Percentiles rank a stretch among this genome's conserved stretches.
phyloP scores from a whole-genome alignment of 2,888 invertebrate genomes.

The Ditula angustiorana region DNA sequence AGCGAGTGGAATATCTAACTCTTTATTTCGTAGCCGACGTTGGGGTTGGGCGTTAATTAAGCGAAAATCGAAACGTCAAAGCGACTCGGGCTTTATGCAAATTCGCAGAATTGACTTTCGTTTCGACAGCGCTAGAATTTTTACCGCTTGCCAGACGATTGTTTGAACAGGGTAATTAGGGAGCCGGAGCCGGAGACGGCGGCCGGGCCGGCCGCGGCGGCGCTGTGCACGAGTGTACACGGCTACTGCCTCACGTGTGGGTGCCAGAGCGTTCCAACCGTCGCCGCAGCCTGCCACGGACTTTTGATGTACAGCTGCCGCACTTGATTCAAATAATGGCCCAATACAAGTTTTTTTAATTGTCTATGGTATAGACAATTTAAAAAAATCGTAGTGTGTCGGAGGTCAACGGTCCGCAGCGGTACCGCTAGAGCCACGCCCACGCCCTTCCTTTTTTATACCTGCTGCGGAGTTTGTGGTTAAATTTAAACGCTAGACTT shows the following conservation, averaged over 20 bases:
- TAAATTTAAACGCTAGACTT: no score
- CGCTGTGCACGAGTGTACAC: background rate
- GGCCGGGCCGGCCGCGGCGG: slow-evolving; percentile 45
- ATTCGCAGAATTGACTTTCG: slow-evolving; percentile 78
- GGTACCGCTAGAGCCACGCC: slow-evolving; percentile 57
- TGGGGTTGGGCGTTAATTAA: slow-evolving; percentile 77
- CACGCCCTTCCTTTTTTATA: slow-evolving; percentile 42
- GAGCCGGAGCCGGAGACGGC: slow-evolving; percentile 58
- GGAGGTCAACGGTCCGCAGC: slow-evolving; percentile 65
- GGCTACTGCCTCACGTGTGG: background rate
- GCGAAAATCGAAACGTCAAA: slow-evolving; percentile 84
- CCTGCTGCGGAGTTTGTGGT: background rate
- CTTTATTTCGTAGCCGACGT: slow-evolving; percentile 60
- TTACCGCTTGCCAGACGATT: slow-evolving; percentile 68
- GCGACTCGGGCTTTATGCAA: slow-evolving; percentile 78
- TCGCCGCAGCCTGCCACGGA: no score
- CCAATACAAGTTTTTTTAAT: no score
- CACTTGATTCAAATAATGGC: no score
- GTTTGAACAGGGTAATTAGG: slow-evolving; percentile 78
- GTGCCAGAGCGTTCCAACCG: background rate
- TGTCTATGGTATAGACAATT: no score
- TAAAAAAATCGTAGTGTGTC: no score
- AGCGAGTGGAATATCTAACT: slow-evolving; percentile 71
- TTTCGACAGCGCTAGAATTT: slow-evolving; percentile 74
- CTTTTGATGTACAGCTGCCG: no score